Conservation (phyloP, 2,113 vertebrate genomes). For the Gymnobelideus leadbeateri region DNA sequence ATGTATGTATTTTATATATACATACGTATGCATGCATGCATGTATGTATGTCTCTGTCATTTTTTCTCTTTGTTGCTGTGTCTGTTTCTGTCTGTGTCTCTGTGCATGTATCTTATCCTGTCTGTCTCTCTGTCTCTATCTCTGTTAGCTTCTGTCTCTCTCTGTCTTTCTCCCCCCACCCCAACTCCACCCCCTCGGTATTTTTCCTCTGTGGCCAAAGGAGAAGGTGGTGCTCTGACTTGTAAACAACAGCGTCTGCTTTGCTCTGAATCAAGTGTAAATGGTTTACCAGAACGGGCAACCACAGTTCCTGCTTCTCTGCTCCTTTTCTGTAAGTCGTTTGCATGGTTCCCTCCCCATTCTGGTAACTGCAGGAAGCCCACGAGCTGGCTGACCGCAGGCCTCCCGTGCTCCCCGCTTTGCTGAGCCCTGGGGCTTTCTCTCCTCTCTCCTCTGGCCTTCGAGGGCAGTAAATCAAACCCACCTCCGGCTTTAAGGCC, state of each 20-base stretch:
- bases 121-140: not conserved
- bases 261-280: constrained; percentile 25
- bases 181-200: too few relatives aligned
- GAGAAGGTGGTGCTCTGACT: constrained; percentile 10
- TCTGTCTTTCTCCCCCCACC: too few relatives aligned
- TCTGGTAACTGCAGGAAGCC: constrained; percentile 69
- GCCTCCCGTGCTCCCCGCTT: not conserved
- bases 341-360: constrained; percentile 62
- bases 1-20: too few relatives aligned
- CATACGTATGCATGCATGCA: not conserved
- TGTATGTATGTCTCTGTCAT: not conserved
- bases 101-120: not conserved
- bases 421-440: not conserved
- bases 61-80: not conserved
- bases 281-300: constrained; percentile 58
- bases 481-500: not conserved
- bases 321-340: constrained; percentile 69
- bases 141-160: not conserved
- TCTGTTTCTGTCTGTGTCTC: not conserved
- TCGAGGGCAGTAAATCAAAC: not conserved
- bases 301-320: constrained; percentile 63
- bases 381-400: not conserved
- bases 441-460: not conserved
- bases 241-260: constrained; percentile 51
- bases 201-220: not conserved